Evolutionary conservation across 2,797 vertebrate species (phyloP).

Genomic region (Amphiprion clarkii): DNA sequence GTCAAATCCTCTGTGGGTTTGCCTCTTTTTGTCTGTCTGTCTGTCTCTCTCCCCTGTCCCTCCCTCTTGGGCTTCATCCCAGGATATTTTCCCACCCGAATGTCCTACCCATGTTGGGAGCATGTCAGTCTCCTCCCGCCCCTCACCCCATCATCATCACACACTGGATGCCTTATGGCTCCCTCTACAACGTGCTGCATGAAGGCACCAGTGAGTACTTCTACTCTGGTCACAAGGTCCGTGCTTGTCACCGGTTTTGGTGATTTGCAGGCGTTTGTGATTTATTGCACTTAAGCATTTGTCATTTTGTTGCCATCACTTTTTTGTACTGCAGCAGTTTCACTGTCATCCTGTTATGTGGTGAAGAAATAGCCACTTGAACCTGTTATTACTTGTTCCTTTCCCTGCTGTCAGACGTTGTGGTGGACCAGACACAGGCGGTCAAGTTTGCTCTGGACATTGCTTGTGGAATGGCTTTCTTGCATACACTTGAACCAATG

Average conservation of each 20-base stretch:
- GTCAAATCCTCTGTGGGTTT: conserved; percentile 72
- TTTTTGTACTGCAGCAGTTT: conserved; percentile 28
- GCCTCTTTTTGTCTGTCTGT: conserved; percentile 44
- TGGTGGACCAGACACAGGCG: conserved; percentile 97
- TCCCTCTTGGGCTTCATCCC: conserved; percentile 66
- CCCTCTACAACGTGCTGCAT: conserved; percentile 97
- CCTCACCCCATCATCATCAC: conserved; percentile 95
- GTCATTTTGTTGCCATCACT: conserved; percentile 51
- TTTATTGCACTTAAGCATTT: conserved; percentile 36
- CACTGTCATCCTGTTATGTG: conserved; percentile 8
- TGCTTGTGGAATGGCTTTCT: conserved; percentile 95
- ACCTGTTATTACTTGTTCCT: conserved; percentile 33
- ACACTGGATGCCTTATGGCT: conserved; percentile 98
- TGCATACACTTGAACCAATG: conserved; percentile 97
- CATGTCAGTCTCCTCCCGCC: conserved; percentile 94
- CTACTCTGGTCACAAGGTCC: conserved; percentile 53
- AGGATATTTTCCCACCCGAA: conserved; percentile 99
- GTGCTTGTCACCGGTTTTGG: conserved; percentile 26
- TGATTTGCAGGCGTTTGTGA: conserved; percentile 46
- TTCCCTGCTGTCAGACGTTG: conserved; percentile 86
- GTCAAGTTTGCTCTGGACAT: conserved; percentile 97
- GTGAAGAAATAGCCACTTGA: conserved; percentile 2
- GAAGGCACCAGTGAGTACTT: conserved; percentile 97
- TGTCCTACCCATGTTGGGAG: conserved; percentile 95
- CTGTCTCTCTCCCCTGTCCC: conserved; percentile 33